These are phyloP conservation scores for Microplitis deprimator DNA, from an alignment of 2,888 invertebrate genomes.

Conservation along the genomic window DNA sequence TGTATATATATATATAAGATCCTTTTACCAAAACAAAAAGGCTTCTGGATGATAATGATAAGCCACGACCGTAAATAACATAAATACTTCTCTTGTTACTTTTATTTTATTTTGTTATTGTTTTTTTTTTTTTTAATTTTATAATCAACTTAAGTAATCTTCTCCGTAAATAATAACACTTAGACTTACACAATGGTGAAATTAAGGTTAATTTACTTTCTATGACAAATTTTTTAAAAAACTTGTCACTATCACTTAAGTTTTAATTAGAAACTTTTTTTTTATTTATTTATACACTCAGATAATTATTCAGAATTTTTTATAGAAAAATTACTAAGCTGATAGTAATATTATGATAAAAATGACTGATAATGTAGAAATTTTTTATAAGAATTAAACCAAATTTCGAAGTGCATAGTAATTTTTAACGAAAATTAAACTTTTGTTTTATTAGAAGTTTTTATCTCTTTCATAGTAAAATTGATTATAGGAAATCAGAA, in stretches of 20 bases:
- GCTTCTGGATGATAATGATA: constrained; percentile 15
- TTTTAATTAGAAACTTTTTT: background rate
- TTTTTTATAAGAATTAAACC: no score
- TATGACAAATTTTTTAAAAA: background rate
- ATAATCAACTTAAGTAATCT: background rate
- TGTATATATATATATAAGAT: background rate
- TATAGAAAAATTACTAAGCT: no score
- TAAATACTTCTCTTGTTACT: background rate
- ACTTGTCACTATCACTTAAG: background rate
- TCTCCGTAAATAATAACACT: background rate
- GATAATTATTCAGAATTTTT: no score
- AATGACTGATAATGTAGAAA: no score
- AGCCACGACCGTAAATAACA: background rate
- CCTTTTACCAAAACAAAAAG: constrained; percentile 14
- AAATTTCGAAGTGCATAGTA: no score
- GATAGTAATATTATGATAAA: no score
- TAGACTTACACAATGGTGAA: background rate
- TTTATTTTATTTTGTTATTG: background rate
- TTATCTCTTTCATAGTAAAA: no score
- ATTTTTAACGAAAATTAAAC: no score
- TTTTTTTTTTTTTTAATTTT: background rate
- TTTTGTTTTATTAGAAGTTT: no score
- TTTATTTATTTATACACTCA: background rate
- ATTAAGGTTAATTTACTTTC: background rate
- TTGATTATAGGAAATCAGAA: no score